Evolutionary conservation across 2,797 vertebrate species (phyloP), one percentile per base, ranked within the genome.

Genomic region (Falco columbarius): DNA sequence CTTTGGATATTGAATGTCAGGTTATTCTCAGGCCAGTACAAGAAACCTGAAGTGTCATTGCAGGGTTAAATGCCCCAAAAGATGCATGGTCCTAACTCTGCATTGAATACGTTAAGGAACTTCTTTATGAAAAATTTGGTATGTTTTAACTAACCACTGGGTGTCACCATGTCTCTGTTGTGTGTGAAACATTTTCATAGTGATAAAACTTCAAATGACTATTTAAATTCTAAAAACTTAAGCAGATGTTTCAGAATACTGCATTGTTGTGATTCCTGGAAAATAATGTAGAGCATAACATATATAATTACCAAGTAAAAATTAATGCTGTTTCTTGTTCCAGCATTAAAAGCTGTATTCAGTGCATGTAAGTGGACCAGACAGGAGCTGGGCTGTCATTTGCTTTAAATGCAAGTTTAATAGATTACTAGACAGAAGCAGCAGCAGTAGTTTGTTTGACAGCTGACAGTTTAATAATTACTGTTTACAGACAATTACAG

Each of bases 401-500:
- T 59, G 32, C 27, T 29, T 72, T 44, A 22, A 66, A 56, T 46
- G 16, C 18, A 36, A n/a, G 18, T 7, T 62, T 59, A 63, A 12
- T 30, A 14, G 51, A 14, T 85, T 21, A 27, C 36, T 30, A 27
- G 34, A 15, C 42, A 72, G 80, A 89, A 74, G 36, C 36, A 74
- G 81, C 46, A 59, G 17, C 17, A 36, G 32, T 21, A 36, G 38
- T 29, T 89, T 21, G 7, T 12, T 8, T 36, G 34, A 21, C 21
- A 40, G 44, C 81, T 90, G 36, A 18, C 23, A 36, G 73, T 54
- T 88, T 54, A 12, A 26, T 96, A 92, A 97, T 59, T 52, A 9
- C 44, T 90, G 6, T 97, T 90, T 98, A 96, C 98, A 99, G 99
- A 99, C 98, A 59, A 98, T 99, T 96, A 99, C 99, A n/a, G 99